Evolutionary conservation across 2,888 invertebrate genomes (phyloP), one percentile per base, ranked within the genome.

Genomic region (Trachelus stipa): DNA sequence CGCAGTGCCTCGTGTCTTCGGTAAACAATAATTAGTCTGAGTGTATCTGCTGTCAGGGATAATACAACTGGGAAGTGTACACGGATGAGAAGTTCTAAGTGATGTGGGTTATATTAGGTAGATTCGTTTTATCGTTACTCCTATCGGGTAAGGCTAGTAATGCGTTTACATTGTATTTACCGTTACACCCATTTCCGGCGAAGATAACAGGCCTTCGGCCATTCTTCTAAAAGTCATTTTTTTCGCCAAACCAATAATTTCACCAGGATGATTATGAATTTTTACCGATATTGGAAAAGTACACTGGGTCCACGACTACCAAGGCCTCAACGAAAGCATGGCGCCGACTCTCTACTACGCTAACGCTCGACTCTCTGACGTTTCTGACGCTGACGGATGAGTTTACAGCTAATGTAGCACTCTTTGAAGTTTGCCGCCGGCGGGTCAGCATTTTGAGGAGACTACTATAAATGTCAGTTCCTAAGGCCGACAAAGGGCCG

Each of bases 381-480:
- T 89, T 56, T 87, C 87, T 87, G 90, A 90, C 90, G 87, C 90
- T 90, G 90, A 90, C 90, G 89, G 89, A 90, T 90, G 90, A 89
- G 90, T 90, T 90, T 87, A 89, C 88, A 87, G 90, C 89, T 90
- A 91, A 90, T 90, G 89, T 86, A 87, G 86, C 83, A 83, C 77
- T 83, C 89, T 91, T 91, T 90, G 89, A 91, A 86, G 87, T 89
- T 81, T 76, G 87, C 90, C 89, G 90, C 86, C 76, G 79, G 83
- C 81, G 80, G 79, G 79, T 79, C 81, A 81, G 79, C 82, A 79
- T 82, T 86, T 87, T 84, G 80, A 83, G 80, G 79, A 83, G 85
- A 83, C 80, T 75, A 68, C 71, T 77, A 79, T 80, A 75, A 79
- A 76, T 79, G 74, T 74, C 79, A 78, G 80, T 80, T 80, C 78